phyloP scores from a whole-genome alignment of 1,140 invertebrate species.

The Zophobas atratus region DNA sequence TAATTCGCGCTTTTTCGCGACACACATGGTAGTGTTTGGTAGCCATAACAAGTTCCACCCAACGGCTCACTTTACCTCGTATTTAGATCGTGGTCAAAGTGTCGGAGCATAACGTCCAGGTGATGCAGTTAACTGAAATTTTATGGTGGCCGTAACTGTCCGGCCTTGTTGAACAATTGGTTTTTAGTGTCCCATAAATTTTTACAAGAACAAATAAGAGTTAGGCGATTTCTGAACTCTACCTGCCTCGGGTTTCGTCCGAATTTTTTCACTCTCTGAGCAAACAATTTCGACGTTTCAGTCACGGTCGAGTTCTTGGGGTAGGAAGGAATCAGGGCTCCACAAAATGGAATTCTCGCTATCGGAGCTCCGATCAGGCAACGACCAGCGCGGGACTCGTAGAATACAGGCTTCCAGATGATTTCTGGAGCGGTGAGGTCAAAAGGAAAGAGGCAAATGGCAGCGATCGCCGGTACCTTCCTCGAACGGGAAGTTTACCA shows the following conservation, averaged over 20 bases:
- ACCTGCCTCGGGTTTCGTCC: background rate
- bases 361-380: slow-evolving; percentile 11
- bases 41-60: background rate
- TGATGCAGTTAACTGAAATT: slow-evolving; percentile 4
- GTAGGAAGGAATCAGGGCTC: background rate
- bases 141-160: slow-evolving; percentile 1
- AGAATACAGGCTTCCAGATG: background rate
- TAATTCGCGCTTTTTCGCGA: too few relatives aligned
- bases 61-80: background rate
- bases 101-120: background rate
- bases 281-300: background rate
- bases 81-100: background rate
- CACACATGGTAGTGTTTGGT: background rate
- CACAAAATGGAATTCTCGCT: slow-evolving; percentile 22
- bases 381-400: slow-evolving; percentile 7
- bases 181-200: slow-evolving; percentile 23
- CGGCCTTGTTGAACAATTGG: slow-evolving; percentile 19
- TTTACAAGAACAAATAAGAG: slow-evolving; percentile 23
- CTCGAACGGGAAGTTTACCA: slow-evolving; percentile 47
- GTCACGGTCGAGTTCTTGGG: slow-evolving; percentile 10
- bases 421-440: slow-evolving; percentile 19
- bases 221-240: background rate
- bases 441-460: background rate
- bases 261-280: background rate
- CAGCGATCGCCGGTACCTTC: background rate